Evolutionary conservation across 2,113 vertebrate genomes (phyloP), one percentile per base, ranked within the genome.

Genomic region (Pseudolaguvia tuberculata): DNA sequence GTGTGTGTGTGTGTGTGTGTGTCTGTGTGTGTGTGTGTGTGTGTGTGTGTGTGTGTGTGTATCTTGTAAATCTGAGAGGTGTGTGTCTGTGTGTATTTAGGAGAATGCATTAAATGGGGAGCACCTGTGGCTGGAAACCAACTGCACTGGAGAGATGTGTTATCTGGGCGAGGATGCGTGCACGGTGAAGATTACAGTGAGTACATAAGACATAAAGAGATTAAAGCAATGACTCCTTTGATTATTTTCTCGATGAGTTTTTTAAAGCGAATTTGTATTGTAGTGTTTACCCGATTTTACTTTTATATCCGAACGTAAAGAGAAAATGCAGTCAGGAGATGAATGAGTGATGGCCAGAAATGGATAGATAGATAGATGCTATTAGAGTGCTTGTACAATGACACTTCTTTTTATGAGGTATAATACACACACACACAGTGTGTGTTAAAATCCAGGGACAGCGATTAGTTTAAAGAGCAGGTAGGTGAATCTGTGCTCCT

Each of bases 61-160:
- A 56, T 55, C 12, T 45, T 50, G 23, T 50, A 67, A 50, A 53
- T 45, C 53, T 73, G 27, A 53, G 39, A 31, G 39, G 52, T 55
- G 23, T 72, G 23, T 72, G 45, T 23, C 1, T 65, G 62, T 50
- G 63, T 79, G 23, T 62, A 27, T 82, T 47, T 63, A 98, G 97
- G 97, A 99, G 87, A 98, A 94, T 67, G 97, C 97, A 0, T 87
- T 95, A 83, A 98, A 97, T 0, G 97, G 97, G 17, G 96, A 99
- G 74, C 97, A 99, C 88, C 88, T 99, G 73, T 99, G 97, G 97
- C 90, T 95, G 89, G 97, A 99, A 86, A 98, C 96, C n/a, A 98
- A 96, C 52, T 96, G 96, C 80, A 98, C 97, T 0, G 97, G 96
- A 57, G 97, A 99, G 73, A 93, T 98, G 31, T 99, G 97, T 81